Conservation (phyloP, 2,888 invertebrate genomes). For the Eupithecia vulgata region DNA sequence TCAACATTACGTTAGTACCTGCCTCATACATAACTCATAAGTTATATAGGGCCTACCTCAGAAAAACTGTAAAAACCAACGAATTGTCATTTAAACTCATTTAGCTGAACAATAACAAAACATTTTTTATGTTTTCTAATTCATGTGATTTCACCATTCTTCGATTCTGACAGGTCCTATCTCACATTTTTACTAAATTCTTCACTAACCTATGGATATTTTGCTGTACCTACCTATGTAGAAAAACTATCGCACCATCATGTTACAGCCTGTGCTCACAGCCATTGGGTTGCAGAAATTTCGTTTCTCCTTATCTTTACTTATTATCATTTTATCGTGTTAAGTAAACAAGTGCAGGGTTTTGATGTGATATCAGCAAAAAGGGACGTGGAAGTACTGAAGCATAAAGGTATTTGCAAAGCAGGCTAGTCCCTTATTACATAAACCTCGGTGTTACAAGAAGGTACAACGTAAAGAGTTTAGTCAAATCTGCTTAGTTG, state of each 20-base stretch:
- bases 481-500: conserved; percentile 51
- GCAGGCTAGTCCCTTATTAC: conserved; percentile 52
- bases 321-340: conserved; percentile 22
- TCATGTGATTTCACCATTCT: neutral
- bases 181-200: neutral
- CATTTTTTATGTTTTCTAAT: neutral
- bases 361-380: conserved; percentile 17
- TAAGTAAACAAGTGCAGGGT: conserved; percentile 18
- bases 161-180: neutral
- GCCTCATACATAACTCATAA: neutral
- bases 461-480: conserved; percentile 42
- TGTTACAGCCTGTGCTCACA: too few relatives aligned
- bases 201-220: neutral
- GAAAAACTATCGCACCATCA: neutral
- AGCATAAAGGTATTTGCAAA: conserved; percentile 41
- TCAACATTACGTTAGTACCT: neutral
- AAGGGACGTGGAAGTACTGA: conserved; percentile 39
- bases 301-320: conserved; percentile 14
- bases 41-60: neutral
- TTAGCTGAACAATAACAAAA: neutral
- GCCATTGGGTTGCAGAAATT: neutral
- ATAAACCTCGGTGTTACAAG: conserved; percentile 48
- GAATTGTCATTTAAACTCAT: neutral
- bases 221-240: neutral
- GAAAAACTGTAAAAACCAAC: neutral